phyloP scores from a whole-genome alignment of 2,888 invertebrate species.

The Neria commutata region DNA sequence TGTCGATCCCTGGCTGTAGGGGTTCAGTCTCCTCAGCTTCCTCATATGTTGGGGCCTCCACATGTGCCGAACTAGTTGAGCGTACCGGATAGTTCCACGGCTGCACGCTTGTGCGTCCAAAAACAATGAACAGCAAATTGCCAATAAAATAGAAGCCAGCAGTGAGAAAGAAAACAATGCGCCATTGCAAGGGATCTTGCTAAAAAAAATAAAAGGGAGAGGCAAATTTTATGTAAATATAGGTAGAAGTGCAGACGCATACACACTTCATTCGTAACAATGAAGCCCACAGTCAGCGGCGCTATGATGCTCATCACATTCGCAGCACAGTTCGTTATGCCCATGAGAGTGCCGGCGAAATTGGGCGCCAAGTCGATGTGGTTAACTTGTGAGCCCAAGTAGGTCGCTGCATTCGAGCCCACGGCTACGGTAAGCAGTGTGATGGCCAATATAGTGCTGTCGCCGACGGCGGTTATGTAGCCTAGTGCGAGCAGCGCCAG shows the following conservation, averaged over 20 bases:
- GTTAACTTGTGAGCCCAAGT: conserved; percentile 69
- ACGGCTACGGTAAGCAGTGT: conserved; percentile 67
- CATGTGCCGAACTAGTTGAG: no score
- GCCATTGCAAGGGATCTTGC: conserved; percentile 72
- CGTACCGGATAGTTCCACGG: conserved; percentile 69
- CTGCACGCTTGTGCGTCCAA: conserved; percentile 71
- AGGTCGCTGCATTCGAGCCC: conserved; percentile 68
- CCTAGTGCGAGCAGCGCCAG: conserved; percentile 65
- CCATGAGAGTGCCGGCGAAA: conserved; percentile 74
- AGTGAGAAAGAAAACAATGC: conserved; percentile 75
- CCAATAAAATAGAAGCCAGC: conserved; percentile 74
- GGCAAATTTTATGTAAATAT: not conserved
- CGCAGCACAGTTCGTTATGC: conserved; percentile 71
- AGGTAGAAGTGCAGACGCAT: no score
- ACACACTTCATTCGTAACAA: conserved; percentile 67
- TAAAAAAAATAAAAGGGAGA: conserved; percentile 53
- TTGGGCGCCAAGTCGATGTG: conserved; percentile 74
- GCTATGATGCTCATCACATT: conserved; percentile 71
- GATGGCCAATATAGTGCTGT: conserved; percentile 62
- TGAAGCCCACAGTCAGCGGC: conserved; percentile 67
- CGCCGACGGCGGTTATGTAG: conserved; percentile 59
- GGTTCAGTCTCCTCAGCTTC: conserved; percentile 31
- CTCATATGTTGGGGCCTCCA: conserved; percentile 2
- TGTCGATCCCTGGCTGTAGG: conserved; percentile 27
- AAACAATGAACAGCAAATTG: conserved; percentile 72